Evolutionary conservation across 2,888 invertebrate genomes (phyloP), one percentile per base, ranked within the genome.

Genomic region (Sicus ferrugineus): DNA sequence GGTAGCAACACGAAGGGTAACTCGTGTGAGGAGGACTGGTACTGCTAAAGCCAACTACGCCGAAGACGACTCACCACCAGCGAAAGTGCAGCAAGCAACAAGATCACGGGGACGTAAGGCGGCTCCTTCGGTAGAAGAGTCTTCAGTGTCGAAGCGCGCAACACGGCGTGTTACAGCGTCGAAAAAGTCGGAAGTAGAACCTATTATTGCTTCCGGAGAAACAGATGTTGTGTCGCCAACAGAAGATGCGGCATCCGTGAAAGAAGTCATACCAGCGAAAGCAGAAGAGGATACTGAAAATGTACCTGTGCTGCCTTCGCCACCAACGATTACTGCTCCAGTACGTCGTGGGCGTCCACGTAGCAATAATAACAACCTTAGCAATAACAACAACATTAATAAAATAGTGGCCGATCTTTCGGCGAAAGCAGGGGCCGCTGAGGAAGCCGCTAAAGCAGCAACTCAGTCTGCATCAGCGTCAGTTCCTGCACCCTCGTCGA

Each of bases 341-440:
- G 69, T 73, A 0, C 50, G 69, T n/a, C 75, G 84, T 16, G 79
- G 84, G 6, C 83, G 84, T 3, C 70, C 77, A 2, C 73, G 78
- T 0, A 80, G 83, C 4, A 79, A 74, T 67, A 75, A 74, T 34
- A 71, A 76, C 52, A 77, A 76, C 52, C 73, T 74, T 64, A 80
- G 79, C 73, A 84, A 83, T 67, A 82, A 81, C 59, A 68, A 78
- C 71, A 76, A 76, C 64, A 81, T 83, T 3, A 82, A 81, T 62
- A 83, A 81, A 71, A 82, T 82, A 38, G 81, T 80, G 0, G 79
- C 80, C n/a, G 81, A 70, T 73, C 69, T 82, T 30, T 80, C 81
- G 9, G 81, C 81, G 28, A 83, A 81, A 31, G 78, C 81, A 11
- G 79, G 79, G 54, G 79, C 81, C 3, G 48, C 73, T 2, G 68